Conservation (phyloP, 2,113 vertebrate genomes). For the Semicossyphus pulcher region DNA sequence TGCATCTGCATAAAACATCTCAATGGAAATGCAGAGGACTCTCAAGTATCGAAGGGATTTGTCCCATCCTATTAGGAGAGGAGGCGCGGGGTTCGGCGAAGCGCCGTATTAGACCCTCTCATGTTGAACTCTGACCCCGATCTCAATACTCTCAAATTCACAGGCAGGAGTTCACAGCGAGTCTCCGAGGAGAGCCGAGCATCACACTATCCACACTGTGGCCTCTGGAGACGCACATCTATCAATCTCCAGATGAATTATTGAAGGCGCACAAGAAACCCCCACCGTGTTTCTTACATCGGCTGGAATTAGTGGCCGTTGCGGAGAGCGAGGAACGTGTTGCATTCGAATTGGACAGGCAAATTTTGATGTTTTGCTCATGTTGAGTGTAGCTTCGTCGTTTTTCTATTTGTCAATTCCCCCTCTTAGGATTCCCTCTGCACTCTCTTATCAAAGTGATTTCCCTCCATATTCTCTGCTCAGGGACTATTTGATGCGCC, state of each 20-base stretch:
- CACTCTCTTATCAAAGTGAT: slow-evolving; percentile 18
- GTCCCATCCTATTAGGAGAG: slow-evolving; percentile 37
- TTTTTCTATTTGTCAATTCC: slow-evolving; percentile 30
- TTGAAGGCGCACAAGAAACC: slow-evolving; percentile 52
- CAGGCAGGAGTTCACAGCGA: slow-evolving; percentile 51
- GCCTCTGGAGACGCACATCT: slow-evolving; percentile 66
- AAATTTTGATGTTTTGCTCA: slow-evolving; percentile 24
- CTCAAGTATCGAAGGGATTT: slow-evolving; percentile 24
- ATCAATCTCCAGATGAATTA: slow-evolving; percentile 72
- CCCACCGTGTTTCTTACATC: slow-evolving; percentile 54
- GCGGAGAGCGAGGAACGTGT: slow-evolving; percentile 19
- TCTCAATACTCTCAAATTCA: slow-evolving; percentile 69
- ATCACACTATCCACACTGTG: slow-evolving; percentile 41
- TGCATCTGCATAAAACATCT: slow-evolving; percentile 29
- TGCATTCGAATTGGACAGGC: slow-evolving; percentile 25
- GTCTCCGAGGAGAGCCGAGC: slow-evolving; percentile 48
- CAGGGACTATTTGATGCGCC: neutral
- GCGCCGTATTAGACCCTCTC: slow-evolving; percentile 35
- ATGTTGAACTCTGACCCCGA: slow-evolving; percentile 70
- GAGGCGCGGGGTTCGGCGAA: slow-evolving; percentile 2
- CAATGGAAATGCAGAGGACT: slow-evolving; percentile 15
- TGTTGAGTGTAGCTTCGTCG: slow-evolving; percentile 7
- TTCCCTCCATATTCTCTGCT: neutral
- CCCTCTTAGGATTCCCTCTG: slow-evolving; percentile 21
- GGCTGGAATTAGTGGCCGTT: slow-evolving; percentile 54